phyloP scores from a whole-genome alignment of 2,797 vertebrate species.

The Anabacerthia variegaticeps region DNA sequence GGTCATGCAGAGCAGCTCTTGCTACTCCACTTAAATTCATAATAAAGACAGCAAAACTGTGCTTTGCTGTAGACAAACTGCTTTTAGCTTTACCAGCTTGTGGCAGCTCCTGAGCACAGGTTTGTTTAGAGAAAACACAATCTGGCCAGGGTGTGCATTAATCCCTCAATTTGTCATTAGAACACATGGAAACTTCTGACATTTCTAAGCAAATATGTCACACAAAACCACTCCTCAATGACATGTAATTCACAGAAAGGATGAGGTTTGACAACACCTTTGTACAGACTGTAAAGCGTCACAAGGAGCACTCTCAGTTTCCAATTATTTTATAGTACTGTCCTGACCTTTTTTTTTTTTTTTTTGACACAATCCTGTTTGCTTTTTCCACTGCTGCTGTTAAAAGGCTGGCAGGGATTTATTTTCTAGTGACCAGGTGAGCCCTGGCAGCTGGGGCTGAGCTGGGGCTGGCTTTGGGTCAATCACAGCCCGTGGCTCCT shows the following conservation, averaged over 20 bases:
- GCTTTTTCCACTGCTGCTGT: neutral
- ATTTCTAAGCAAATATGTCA: neutral
- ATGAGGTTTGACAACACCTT: neutral
- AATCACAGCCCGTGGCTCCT: neutral
- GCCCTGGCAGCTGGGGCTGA: neutral
- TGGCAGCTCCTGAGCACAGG: neutral
- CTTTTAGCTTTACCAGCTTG: neutral
- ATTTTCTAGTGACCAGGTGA: neutral
- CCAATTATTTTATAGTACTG: neutral
- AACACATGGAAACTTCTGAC: neutral
- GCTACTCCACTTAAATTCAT: neutral
- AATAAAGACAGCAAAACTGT: neutral
- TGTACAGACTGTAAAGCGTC: neutral
- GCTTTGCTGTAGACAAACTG: neutral
- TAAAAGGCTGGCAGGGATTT: neutral
- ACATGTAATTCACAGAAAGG: neutral
- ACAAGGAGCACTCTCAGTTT: neutral
- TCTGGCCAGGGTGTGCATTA: neutral
- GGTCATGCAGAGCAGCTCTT: neutral
- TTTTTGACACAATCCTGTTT: neutral
- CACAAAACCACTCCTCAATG: neutral
- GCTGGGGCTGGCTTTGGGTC: neutral
- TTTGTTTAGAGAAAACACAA: conserved; percentile 53
- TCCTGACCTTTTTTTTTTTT: neutral
- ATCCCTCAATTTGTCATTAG: neutral